A percentile compares a stretch with the other conserved stretches of the same genome.
Evolutionary conservation across 2,888 invertebrate genomes (phyloP).

Genomic region (Apotomis capreana): DNA sequence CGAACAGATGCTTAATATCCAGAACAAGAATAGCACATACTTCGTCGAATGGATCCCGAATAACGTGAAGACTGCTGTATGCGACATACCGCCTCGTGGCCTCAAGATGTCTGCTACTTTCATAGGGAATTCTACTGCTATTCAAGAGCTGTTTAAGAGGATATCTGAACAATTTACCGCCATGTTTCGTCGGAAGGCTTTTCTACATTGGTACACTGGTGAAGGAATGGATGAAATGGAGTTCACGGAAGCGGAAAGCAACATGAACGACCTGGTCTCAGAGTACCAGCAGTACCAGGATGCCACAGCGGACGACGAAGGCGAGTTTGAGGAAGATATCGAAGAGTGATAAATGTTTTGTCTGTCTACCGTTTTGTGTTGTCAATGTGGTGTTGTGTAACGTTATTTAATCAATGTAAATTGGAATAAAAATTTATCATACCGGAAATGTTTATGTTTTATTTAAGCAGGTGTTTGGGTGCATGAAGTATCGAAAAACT

Average conservation of each 20-base stretch:
- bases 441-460: not conserved
- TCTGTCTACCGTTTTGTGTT: slow-evolving; percentile 22
- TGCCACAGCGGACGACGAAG: slow-evolving; percentile 91
- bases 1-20: slow-evolving; percentile 87
- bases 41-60: slow-evolving; percentile 88
- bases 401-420: slow-evolving; percentile 12
- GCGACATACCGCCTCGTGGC: slow-evolving; percentile 85
- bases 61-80: slow-evolving; percentile 87
- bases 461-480: too few relatives aligned
- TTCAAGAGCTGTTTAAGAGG: slow-evolving; percentile 90
- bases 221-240: slow-evolving; percentile 97
- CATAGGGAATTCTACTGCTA: slow-evolving; percentile 89
- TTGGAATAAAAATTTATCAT: not conserved
- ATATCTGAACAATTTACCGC: slow-evolving; percentile 90
- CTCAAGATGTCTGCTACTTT: slow-evolving; percentile 91
- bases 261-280: slow-evolving; percentile 92
- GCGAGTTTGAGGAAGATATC: slow-evolving; percentile 87
- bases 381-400: slow-evolving; percentile 20
- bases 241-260: slow-evolving; percentile 94
- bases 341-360: slow-evolving; percentile 19
- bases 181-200: slow-evolving; percentile 95
- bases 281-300: slow-evolving; percentile 94
- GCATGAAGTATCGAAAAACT: too few relatives aligned
- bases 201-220: slow-evolving; percentile 96
- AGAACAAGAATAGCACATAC: slow-evolving; percentile 86